Base-by-base conservation (phyloP, 2,113 vertebrate species). In the Hoplias malabaricus region DNA sequence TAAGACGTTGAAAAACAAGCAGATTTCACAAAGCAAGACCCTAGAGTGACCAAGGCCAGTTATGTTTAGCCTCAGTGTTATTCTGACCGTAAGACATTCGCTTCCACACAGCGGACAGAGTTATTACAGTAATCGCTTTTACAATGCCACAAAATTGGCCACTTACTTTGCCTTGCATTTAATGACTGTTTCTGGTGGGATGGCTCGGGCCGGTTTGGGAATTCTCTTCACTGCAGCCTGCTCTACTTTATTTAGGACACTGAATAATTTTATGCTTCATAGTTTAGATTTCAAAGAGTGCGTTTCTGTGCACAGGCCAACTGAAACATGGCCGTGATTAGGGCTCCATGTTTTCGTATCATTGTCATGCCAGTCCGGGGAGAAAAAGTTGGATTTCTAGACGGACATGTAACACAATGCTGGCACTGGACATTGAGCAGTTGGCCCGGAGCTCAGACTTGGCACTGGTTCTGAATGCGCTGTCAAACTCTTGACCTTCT, bases 241-340 rank as follows among this genome's bases (percentile, higher is more conserved):
- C 59, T 43, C 21, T 69, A 50, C 56, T 73, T 70, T 62, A 23
- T 68, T 75, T 72, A 27, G 50, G 38, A 82, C 57, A 71, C 68
- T 29, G 36, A 69, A 66, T 77, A 12, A 79, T 68, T 63, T 62
- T 25, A 56, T 79, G 56, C 59, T 68, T 75, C 63, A 73, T 70
- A 69, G 71, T 83, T 84, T 56, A 53, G 48, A 76, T 80, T 80
- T 79, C 31, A 74, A 72, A 65, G 56, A 50, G 46, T 71, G 75
- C 50, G 65, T 62, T 83, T 80, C 74, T 76, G 42, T 63, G 33
- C 12, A 42, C 61, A 31, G 70, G 82, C 85, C 82, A 86, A 83
- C 7, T 40, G 73, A 65, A 85, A 86, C 71, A 84, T 23, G 36
- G 67, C 40, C 78, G 73, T 84, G 73, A 83, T 84, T 80, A 81